These are phyloP conservation scores for Cryptosula pallasiana DNA, from an alignment of 2,888 invertebrate species.

Conservation along the genomic window DNA sequence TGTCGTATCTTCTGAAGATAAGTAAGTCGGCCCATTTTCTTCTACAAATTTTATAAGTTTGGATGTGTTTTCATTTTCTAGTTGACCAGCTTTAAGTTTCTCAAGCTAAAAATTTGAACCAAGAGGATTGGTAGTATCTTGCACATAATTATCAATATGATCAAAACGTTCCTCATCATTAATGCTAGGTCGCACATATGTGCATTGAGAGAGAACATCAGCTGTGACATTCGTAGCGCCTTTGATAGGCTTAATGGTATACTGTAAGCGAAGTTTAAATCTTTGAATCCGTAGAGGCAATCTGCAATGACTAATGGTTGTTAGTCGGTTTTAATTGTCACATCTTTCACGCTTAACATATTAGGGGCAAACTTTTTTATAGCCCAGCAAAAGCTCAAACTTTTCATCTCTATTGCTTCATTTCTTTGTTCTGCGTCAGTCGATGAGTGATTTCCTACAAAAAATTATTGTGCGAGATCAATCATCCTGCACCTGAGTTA, in stretches of 20 bases:
- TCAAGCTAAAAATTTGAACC: neutral
- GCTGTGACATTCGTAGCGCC: constrained; percentile 29
- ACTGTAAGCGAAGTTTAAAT: constrained; percentile 28
- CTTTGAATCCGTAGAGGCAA: constrained; percentile 29
- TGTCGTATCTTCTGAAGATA: neutral
- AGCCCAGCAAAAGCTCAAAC: constrained; percentile 31
- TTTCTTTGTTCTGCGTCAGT: constrained; percentile 32
- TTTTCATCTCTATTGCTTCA: constrained; percentile 33
- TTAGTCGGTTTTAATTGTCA: constrained; percentile 33
- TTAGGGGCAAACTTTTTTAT: constrained; percentile 31
- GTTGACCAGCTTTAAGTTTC: neutral
- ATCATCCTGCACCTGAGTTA: constrained; percentile 26
- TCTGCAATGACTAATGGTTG: constrained; percentile 31
- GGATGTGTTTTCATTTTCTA: neutral
- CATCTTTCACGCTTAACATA: constrained; percentile 29
- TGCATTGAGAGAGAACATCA: constrained; percentile 29
- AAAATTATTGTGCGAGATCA: constrained; percentile 29
- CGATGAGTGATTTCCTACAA: constrained; percentile 33
- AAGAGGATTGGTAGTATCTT: neutral
- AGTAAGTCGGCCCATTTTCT: constrained; percentile 1
- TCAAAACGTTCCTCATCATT: neutral
- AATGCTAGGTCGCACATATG: constrained; percentile 5
- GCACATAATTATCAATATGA: neutral
- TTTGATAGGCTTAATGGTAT: no score
- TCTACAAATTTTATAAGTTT: neutral